phyloP scores from a whole-genome alignment of 2,888 invertebrate species.

The Zeuzera pyrina region DNA sequence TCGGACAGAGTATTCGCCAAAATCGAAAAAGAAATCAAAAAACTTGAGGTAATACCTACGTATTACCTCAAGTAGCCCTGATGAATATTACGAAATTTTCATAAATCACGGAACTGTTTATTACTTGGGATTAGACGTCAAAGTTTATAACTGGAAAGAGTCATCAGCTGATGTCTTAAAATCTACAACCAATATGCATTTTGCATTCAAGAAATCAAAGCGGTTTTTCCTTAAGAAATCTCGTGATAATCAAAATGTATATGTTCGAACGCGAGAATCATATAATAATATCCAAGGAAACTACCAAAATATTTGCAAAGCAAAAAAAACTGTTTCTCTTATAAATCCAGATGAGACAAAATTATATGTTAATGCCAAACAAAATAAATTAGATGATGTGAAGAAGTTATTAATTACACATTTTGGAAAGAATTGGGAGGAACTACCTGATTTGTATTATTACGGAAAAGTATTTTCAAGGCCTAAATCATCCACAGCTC shows the following conservation, averaged over 20 bases:
- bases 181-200: conserved; percentile 10
- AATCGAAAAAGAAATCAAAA: conserved; percentile 16
- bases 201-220: conserved; percentile 11
- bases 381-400: conserved; percentile 12
- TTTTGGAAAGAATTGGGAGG: conserved; percentile 13
- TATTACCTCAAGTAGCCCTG: conserved; percentile 12
- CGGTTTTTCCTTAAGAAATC: conserved; percentile 9
- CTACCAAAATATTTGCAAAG: conserved; percentile 11
- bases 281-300: conserved; percentile 8
- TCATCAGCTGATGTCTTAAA: conserved; percentile 8
- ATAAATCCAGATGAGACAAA: conserved; percentile 9
- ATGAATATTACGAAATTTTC: conserved; percentile 13
- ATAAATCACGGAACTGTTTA: conserved; percentile 13
- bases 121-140: conserved; percentile 6
- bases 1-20: conserved; percentile 17
- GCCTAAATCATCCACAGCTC: conserved; percentile 8
- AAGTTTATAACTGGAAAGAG: conserved; percentile 11
- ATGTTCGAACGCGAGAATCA: conserved; percentile 11
- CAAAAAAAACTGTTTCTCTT: conserved; percentile 12
- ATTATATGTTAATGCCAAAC: conserved; percentile 10
- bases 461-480: conserved; percentile 7
- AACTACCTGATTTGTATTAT: conserved; percentile 7
- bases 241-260: conserved; percentile 6
- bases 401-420: conserved; percentile 13
- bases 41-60: conserved; percentile 12